These are phyloP conservation scores for Chauna torquata DNA, from an alignment of 2,113 vertebrate genomes.

Conservation along the genomic window DNA sequence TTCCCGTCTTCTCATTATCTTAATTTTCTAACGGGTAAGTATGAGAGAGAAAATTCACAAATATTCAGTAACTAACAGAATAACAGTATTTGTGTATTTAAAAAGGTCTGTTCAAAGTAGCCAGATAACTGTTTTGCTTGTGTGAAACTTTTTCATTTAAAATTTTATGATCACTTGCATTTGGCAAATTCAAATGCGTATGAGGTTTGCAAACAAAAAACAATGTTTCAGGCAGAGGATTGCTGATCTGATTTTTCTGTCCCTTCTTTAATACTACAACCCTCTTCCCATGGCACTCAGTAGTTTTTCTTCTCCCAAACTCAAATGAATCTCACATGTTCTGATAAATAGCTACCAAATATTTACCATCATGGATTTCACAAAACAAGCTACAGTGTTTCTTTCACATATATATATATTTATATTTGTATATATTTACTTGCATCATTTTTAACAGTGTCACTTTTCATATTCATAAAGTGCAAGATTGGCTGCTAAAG, in stretches of 20 bases:
- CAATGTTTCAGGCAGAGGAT: not conserved
- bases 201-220: not conserved
- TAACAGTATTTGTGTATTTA: not conserved
- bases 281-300: not conserved
- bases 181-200: not conserved
- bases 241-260: not conserved
- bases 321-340: not conserved
- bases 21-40: not conserved
- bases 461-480: constrained; percentile 31
- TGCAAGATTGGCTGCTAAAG: constrained; percentile 32
- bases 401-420: too few relatives aligned
- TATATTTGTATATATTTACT: too few relatives aligned
- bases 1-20: not conserved
- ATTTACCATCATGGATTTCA: not conserved
- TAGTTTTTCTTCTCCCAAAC: not conserved
- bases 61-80: not conserved
- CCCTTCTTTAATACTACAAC: not conserved
- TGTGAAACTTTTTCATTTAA: not conserved
- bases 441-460: constrained; percentile 25
- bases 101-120: not conserved
- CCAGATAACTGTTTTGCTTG: not conserved
- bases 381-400: not conserved
- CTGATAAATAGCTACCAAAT: not conserved
- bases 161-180: not conserved
- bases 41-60: not conserved